Evolutionary conservation across 2,113 vertebrate genomes (phyloP), one percentile per base, ranked within the genome.

Genomic region (Romanogobio albipinnatus): DNA sequence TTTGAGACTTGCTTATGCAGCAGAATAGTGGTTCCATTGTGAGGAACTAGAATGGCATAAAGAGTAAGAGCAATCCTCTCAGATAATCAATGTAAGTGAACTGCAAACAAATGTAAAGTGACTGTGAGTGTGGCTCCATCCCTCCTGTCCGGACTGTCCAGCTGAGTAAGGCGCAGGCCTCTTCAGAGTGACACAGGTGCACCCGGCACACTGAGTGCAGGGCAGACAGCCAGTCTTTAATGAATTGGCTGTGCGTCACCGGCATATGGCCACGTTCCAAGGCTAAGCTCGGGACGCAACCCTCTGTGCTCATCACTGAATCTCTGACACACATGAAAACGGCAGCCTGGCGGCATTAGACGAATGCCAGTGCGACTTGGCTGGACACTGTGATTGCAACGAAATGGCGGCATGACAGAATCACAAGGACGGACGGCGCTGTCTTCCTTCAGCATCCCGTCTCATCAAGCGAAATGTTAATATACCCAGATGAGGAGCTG

Each of bases 201-300:
- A 51, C 83, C 76, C 10, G 73, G 76, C 82, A 64, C 70, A 45
- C 56, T 81, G 51, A 87, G 81, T 39, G 59, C 51, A 26, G 82
- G 83, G 83, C 87, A 83, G 47, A 59, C 74, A 79, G 87, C 84
- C 87, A 91, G 66, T 14, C 74, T 64, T 83, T 86, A 88, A 89
- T 83, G 84, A 89, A 73, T 85, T 89, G 85, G 87, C 79, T 83
- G 36, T 85, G 68, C 59, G 76, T 86, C 81, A 43, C 61, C 14
- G 86, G 86, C 84, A 87, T 45, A 82, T 88, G 89, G 90, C 89
- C 61, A 10, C 58, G 66, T 76, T 87, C 80, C 76, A 83, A 71
- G 75, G 87, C 84, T 79, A 73, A 75, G 73, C 83, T 70, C 82
- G 5, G 81, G 80, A 78, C 29, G 82, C 74, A 36, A 82, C 83